Conservation (phyloP, 2,888 invertebrate species). For the Imbricaverruca yamaguchii region DNA sequence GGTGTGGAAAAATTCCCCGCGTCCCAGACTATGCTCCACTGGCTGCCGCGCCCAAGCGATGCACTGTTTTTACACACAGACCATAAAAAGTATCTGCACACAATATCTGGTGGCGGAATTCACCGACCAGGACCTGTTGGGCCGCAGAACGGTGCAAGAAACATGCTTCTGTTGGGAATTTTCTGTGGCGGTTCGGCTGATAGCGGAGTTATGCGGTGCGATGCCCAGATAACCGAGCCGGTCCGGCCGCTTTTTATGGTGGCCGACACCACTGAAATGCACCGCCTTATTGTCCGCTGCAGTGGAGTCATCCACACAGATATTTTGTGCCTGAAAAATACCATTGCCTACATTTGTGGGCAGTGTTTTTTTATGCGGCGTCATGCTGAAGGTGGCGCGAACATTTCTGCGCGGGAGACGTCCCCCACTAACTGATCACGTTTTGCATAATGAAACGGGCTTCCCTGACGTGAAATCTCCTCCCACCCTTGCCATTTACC, state of each 20-base stretch:
- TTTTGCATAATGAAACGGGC: too few species aligned
- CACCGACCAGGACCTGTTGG: neutral
- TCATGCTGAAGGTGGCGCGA: too few species aligned
- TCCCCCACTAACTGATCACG: too few species aligned
- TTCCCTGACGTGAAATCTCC: too few species aligned
- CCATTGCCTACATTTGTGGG: too few species aligned
- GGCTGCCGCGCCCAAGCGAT: neutral
- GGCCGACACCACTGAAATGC: neutral
- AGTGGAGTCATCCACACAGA: neutral
- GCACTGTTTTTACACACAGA: neutral
- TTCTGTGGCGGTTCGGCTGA: neutral
- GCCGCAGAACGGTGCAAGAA: neutral
- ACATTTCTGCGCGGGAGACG: neutral
- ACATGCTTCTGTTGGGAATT: conserved; percentile 12
- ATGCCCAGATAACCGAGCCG: neutral
- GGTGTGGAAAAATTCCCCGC: too few species aligned
- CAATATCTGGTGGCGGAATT: neutral
- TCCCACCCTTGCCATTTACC: too few species aligned
- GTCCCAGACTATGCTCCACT: neutral
- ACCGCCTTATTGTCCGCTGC: neutral
- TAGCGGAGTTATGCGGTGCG: neutral
- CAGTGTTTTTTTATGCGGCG: too few species aligned
- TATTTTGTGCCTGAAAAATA: neutral
- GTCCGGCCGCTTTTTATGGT: neutral
- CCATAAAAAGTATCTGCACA: neutral